Evolutionary conservation across 2,888 invertebrate genomes (phyloP), one percentile per base, ranked within the genome.

Genomic region (Eristalinus sepulchralis): DNA sequence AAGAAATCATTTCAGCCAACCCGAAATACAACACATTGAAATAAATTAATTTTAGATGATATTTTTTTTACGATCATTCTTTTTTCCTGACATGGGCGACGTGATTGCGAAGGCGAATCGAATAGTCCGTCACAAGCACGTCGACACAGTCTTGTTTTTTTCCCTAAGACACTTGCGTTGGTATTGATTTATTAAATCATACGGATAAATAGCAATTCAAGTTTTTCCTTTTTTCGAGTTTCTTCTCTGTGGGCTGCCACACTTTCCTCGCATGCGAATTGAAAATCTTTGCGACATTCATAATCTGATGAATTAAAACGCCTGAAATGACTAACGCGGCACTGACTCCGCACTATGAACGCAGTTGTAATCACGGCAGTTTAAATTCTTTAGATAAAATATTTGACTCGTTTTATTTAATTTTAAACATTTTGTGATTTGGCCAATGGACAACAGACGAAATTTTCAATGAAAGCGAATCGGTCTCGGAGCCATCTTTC

Each of bases 21-120:
- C 71, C 39, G 63, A 57, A 53, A 27, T 10, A 57, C 78, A 39
- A 78, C 27, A 78, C 78, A 78, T 39, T 36, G 55, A 71, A 78
- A 71, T 71, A 64, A 71, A 71, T 78, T 78, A 71, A 78, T 63
- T 78, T 59, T 71, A 78, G 78, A 71, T 64, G 57, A 71, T 71
- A 47, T 47, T 71, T 72, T 27, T 39, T 78, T 63, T 70, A 62
- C 62, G 47, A 62, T 34, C 22, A 27, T 34, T 27, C n/a, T 62
- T 76, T 64, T 57, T 66, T 47, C 17, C 39, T 17, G 59, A 67
- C 20, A 73, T 63, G 62, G 47, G 11, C 70, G 63, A 77, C 71
- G 39, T 64, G 78, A 53, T 77, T 77, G 24, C 62, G 34, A 27
- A 68, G 66, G 20, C 34, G 59, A 67, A 22, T 24, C 59, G 59